phyloP scores from a whole-genome alignment of 2,888 invertebrate genomes.

The Drosophila barbarae region DNA sequence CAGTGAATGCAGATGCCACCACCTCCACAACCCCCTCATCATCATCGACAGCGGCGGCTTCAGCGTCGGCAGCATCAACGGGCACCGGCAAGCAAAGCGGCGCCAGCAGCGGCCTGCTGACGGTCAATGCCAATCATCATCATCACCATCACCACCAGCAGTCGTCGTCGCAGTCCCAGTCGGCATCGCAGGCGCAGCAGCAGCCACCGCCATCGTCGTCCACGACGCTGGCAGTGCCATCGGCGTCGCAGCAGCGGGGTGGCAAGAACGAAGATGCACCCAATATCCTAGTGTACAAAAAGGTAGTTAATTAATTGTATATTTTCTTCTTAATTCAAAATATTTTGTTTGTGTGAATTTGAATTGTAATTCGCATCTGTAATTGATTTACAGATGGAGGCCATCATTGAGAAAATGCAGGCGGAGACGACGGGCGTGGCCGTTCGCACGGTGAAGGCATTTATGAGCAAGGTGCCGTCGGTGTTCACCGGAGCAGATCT shows the following conservation, averaged over 20 bases:
- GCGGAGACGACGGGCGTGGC: slow-evolving; percentile 96
- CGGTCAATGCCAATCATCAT: slow-evolving; percentile 59
- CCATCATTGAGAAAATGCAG: slow-evolving; percentile 96
- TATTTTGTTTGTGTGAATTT: not conserved
- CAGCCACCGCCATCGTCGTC: slow-evolving; percentile 33
- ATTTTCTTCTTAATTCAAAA: not conserved
- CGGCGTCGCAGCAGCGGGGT: slow-evolving; percentile 56
- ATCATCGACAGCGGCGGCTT: slow-evolving; percentile 17
- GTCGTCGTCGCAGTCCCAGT: slow-evolving; percentile 25
- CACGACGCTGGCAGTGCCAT: slow-evolving; percentile 26
- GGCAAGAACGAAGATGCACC: slow-evolving; percentile 87
- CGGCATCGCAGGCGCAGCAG: slow-evolving; percentile 30
- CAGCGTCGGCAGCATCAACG: slow-evolving; percentile 13
- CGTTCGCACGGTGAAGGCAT: slow-evolving; percentile 98
- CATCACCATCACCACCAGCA: slow-evolving; percentile 55
- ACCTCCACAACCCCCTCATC: slow-evolving; percentile 20
- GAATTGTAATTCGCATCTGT: not conserved
- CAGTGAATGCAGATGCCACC: slow-evolving; percentile 21
- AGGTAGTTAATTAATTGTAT: slow-evolving; percentile 81
- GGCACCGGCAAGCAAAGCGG: slow-evolving; percentile 17
- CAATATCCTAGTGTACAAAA: slow-evolving; percentile 92
- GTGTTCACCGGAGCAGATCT: slow-evolving; percentile 94
- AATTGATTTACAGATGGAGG: slow-evolving; percentile 88
- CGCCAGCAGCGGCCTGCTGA: slow-evolving; percentile 48
- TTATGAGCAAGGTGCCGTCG: slow-evolving; percentile 99